Evolutionary conservation across 2,113 vertebrate genomes (phyloP).

Genomic region (Sylvilagus bachmani): DNA sequence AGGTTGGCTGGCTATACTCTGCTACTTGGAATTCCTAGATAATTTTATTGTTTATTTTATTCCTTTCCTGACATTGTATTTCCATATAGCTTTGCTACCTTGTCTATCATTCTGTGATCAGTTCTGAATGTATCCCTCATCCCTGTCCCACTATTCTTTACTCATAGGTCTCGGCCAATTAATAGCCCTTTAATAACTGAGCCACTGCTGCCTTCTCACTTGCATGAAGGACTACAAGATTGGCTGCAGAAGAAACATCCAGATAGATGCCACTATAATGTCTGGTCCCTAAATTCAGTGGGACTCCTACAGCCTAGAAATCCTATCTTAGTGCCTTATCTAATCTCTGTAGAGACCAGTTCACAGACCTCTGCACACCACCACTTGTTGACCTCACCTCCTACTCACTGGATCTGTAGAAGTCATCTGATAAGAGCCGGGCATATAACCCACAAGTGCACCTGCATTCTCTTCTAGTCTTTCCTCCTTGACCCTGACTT

Average conservation of each 20-base stretch:
- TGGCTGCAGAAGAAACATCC: neutral
- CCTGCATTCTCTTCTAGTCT: neutral
- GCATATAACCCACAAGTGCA: neutral
- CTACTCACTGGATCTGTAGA: neutral
- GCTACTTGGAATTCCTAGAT: conserved; percentile 17
- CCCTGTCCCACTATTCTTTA: neutral
- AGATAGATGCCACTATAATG: neutral
- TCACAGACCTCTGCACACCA: neutral
- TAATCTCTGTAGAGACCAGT: neutral
- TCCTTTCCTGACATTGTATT: conserved; percentile 2
- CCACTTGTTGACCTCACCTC: neutral
- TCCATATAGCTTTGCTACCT: neutral
- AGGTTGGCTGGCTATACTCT: neutral
- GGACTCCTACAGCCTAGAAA: neutral
- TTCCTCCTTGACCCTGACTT: neutral
- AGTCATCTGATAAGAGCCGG: neutral
- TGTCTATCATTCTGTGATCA: neutral
- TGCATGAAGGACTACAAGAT: neutral
- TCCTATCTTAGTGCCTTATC: neutral
- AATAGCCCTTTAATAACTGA: neutral
- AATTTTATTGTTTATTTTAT: conserved; percentile 30
- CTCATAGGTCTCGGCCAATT: neutral
- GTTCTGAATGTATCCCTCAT: neutral
- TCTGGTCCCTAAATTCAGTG: neutral
- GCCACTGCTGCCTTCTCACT: neutral